Base-by-base conservation (phyloP, 2,113 vertebrate genomes). In the Nothocercus julius region DNA sequence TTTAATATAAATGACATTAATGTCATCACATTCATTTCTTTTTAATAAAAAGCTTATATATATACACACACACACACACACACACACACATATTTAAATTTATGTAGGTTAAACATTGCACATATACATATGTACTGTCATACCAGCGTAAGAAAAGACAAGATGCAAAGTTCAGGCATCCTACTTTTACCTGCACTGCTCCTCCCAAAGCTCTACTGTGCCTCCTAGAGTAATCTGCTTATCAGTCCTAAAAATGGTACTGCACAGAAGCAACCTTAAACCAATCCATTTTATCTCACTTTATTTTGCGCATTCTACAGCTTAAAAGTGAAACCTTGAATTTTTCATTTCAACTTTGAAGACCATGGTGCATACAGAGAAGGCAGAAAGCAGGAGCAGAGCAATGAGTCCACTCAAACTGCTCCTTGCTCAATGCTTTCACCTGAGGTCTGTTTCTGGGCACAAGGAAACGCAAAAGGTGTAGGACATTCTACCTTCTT, bases 291-390 rank as follows among this genome's bases (percentile, higher is more conserved):
- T 85, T 74, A 76, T 58, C 44, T 91, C 30, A 82, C 66, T 82
- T 86, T 75, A 75, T 73, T 94, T 74, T 87, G 44, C 36, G 64
- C 32, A 54, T 80, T 77, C 79, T 86, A 20, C 20, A 90, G 44
- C 53, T 85, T 87, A 45, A 11, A 82, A 82, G n/a, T 25, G 27
- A 93, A 91, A 83, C 17, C 14, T 42, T 59, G 53, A 89, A 42
- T 74, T 73, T 84, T 82, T 92, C 67, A 69, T 59, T 87, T 82
- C 63, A 54, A 59, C 63, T 95, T 78, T 66, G 49, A 92, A 91
- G 80, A 38, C 67, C 18, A 27, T 13, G 13, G 45, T 5, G 2
- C 51, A 68, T 14, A 44, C 0, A 58, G 42, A 88, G 40, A 69
- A 61, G 44, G 42, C 58, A 82, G 54, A 79, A 40, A 10, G 81